phyloP scores from a whole-genome alignment of 2,888 invertebrate species.

The Busseola fusca region DNA sequence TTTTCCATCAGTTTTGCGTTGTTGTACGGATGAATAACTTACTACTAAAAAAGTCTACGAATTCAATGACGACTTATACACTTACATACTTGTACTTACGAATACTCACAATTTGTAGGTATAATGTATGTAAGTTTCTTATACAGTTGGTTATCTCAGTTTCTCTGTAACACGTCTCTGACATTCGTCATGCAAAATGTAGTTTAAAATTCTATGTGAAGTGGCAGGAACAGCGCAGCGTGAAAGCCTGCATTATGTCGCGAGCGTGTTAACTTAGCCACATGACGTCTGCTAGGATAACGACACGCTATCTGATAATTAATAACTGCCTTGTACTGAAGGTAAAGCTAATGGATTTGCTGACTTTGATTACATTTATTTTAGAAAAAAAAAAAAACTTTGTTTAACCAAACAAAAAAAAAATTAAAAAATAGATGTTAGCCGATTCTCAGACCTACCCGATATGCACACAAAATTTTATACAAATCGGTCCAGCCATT shows the following conservation, averaged over 20 bases:
- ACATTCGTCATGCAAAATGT: conserved; percentile 8
- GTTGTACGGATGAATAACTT: neutral
- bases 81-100: no score
- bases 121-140: neutral
- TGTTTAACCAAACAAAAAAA: no score
- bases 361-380: neutral
- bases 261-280: conserved; percentile 38
- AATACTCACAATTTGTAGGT: neutral
- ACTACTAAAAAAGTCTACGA: neutral
- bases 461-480: no score
- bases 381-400: no score
- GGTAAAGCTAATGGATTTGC: neutral
- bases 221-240: conserved; percentile 17
- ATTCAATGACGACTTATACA: neutral
- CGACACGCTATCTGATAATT: conserved; percentile 2
- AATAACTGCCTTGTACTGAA: neutral
- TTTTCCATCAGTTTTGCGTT: neutral
- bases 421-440: no score
- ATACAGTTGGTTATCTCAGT: neutral
- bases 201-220: conserved; percentile 38
- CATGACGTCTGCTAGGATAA: conserved; percentile 14
- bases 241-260: conserved; percentile 44
- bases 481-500: no score
- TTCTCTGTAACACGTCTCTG: neutral
- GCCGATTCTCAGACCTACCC: no score